Conservation (phyloP, 2,113 vertebrate species). For the Leptocoma aspasia region DNA sequence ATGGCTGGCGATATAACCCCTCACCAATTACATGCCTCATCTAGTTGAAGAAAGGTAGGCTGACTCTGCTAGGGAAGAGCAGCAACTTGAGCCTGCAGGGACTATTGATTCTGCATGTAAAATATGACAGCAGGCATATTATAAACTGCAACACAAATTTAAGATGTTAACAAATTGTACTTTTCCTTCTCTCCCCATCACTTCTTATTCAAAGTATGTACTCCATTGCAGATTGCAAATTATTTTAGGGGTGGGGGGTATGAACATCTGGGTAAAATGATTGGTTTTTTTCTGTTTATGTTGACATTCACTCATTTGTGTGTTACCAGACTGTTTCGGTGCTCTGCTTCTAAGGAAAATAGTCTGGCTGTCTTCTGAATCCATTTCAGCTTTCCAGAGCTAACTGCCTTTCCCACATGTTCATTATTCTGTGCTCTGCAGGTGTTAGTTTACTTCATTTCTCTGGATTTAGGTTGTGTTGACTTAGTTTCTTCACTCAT, state of each 20-base stretch:
- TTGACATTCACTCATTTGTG: not conserved
- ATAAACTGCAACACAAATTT: not conserved
- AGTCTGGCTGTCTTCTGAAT: not conserved
- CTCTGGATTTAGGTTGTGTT: not conserved
- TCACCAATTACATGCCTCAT: constrained; percentile 32
- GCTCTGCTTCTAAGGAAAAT: not conserved
- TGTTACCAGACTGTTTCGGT: not conserved
- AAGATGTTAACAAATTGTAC: not conserved
- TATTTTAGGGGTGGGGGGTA: rapidly evolving
- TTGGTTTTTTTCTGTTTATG: not conserved
- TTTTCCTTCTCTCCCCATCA: not conserved
- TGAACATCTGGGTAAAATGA: not conserved
- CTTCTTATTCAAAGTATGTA: not conserved
- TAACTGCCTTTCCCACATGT: not conserved
- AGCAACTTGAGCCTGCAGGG: not conserved
- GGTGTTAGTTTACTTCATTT: not conserved
- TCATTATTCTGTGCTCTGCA: not conserved
- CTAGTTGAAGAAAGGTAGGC: constrained; percentile 16
- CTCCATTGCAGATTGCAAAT: not conserved
- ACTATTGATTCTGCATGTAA: not conserved
- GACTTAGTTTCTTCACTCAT: not conserved
- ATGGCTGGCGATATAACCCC: not conserved
- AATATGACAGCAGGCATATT: not conserved
- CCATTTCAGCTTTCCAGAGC: not conserved
- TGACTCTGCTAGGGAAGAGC: not conserved